These are phyloP conservation scores for Panagrolaimus sp. DNA, from an alignment of 1,140 invertebrate genomes.

Conservation along the genomic window DNA sequence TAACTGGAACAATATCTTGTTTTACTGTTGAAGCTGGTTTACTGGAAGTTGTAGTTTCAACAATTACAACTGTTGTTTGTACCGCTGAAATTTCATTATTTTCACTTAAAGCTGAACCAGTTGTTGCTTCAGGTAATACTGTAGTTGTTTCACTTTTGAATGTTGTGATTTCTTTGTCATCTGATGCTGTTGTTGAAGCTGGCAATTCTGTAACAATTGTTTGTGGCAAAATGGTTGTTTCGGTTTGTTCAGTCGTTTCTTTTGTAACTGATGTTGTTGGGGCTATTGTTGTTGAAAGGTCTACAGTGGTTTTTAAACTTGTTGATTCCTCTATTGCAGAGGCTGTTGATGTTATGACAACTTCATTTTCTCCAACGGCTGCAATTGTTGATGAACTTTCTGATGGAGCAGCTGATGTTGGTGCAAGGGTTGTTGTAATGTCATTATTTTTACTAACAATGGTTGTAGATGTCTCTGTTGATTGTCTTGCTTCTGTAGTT, in stretches of 20 bases:
- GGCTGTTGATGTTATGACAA: neutral
- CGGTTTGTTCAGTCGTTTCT: neutral
- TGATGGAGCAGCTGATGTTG: neutral
- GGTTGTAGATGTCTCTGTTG: too few species aligned
- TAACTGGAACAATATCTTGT: neutral
- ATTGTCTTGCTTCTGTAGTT: constrained; percentile 2
- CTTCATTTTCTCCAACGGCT: constrained; percentile 8
- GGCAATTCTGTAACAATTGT: neutral
- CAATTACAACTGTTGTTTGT: neutral
- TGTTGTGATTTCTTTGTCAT: too few species aligned
- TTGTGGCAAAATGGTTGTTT: neutral
- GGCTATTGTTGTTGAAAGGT: constrained; percentile 5
- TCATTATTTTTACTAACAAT: too few species aligned
- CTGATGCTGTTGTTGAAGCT: neutral
- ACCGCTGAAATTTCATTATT: neutral
- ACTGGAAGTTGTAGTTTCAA: neutral
- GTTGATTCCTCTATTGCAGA: neutral
- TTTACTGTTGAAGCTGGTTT: neutral
- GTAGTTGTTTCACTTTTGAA: neutral
- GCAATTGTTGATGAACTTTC: neutral
- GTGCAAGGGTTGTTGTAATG: neutral
- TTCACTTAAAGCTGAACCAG: neutral
- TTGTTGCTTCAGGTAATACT: neutral
- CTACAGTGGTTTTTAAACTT: neutral
- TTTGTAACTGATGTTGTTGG: too few species aligned